Percentiles rank a stretch among this genome's conserved stretches.
Evolutionary conservation across 2,888 invertebrate species (phyloP).

Genomic region (Phaonia tiefii): DNA sequence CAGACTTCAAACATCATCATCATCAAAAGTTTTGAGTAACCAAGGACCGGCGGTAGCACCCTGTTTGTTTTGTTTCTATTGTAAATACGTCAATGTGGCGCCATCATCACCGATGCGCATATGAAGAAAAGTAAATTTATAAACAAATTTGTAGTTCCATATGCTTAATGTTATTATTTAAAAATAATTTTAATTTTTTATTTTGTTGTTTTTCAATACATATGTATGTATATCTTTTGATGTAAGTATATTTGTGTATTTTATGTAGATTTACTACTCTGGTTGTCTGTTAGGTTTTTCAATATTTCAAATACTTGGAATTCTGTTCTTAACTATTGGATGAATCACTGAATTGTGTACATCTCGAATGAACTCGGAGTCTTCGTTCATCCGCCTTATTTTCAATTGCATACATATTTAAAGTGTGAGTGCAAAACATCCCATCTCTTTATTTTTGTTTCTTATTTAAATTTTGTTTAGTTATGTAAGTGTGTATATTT

Average conservation of each 20-base stretch:
- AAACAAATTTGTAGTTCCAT: no score
- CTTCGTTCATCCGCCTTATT: neutral
- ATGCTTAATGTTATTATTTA: conserved; percentile 21
- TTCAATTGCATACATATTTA: neutral
- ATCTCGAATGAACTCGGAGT: no score
- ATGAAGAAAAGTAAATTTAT: no score
- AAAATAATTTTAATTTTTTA: conserved; percentile 14
- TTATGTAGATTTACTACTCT: neutral
- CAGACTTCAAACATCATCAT: conserved; percentile 38
- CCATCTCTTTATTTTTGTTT: conserved; percentile 26
- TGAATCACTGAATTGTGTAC: neutral
- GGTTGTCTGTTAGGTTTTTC: neutral
- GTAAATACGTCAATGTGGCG: neutral
- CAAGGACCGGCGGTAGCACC: neutral
- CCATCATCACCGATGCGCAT: no score
- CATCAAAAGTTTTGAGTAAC: conserved; percentile 39
- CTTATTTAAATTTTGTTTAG: conserved; percentile 39
- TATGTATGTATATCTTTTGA: neutral
- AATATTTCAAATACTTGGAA: conserved; percentile 3
- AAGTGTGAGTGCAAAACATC: conserved; percentile 12
- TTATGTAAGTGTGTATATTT: conserved; percentile 49
- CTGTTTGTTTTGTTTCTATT: neutral
- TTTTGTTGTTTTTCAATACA: conserved; percentile 18
- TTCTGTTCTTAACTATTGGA: conserved; percentile 16
- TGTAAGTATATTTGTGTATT: neutral